These are phyloP conservation scores for Chaetodon trifasciatus DNA, from an alignment of 2,797 vertebrate genomes.

Conservation along the genomic window DNA sequence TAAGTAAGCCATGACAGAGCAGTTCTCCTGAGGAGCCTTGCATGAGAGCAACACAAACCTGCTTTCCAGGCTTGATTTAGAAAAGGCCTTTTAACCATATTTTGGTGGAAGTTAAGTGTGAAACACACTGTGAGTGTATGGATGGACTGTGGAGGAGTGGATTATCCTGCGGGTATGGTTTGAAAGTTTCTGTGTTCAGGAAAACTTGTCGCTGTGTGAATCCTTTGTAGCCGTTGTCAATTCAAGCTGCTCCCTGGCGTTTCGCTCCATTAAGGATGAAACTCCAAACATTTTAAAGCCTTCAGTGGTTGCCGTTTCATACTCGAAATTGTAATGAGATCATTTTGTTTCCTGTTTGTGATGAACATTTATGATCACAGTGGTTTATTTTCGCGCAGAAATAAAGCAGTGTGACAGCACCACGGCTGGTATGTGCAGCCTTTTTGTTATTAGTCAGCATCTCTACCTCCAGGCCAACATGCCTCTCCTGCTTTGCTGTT, in stretches of 20 bases:
- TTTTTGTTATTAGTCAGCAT: slow-evolving; percentile 18
- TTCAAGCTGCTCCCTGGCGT: neutral
- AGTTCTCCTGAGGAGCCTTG: neutral
- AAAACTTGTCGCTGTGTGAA: no score
- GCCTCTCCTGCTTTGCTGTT: slow-evolving; percentile 28
- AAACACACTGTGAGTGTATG: neutral
- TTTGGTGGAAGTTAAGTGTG: neutral
- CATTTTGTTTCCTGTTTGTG: neutral
- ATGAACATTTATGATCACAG: slow-evolving; percentile 3
- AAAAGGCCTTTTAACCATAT: neutral
- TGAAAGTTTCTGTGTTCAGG: neutral
- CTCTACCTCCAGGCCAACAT: slow-evolving; percentile 23
- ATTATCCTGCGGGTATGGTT: neutral
- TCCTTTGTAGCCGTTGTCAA: neutral
- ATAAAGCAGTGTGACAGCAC: slow-evolving; percentile 4
- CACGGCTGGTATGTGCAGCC: neutral
- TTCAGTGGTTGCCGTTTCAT: neutral
- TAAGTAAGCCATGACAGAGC: neutral
- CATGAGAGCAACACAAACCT: neutral
- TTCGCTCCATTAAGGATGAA: neutral
- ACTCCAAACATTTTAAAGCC: neutral
- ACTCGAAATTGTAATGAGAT: neutral
- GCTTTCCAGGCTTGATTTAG: neutral
- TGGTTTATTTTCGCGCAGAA: slow-evolving; percentile 13
- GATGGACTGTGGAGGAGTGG: neutral